These are phyloP conservation scores for Zingel zingel DNA, from an alignment of 2,113 vertebrate genomes.

Conservation along the genomic window DNA sequence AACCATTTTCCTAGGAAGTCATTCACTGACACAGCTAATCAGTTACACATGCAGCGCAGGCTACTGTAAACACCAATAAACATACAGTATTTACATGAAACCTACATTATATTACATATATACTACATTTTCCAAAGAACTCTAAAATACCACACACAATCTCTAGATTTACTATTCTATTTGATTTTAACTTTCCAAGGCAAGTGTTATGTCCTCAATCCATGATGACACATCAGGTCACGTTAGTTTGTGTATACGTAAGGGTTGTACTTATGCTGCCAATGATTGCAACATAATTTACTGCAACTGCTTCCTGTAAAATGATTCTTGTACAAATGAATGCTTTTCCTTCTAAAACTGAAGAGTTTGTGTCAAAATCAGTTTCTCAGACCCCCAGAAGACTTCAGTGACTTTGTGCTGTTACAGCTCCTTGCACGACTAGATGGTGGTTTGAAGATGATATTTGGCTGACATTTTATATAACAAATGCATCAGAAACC, in stretches of 20 bases:
- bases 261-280: background rate
- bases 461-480: background rate
- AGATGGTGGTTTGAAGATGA: background rate
- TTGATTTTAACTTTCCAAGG: background rate
- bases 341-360: background rate
- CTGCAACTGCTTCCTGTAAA: conserved; percentile 25
- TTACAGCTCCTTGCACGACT: background rate
- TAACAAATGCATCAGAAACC: background rate
- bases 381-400: background rate
- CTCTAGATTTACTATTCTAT: background rate
- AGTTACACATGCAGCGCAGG: background rate
- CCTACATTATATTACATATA: background rate
- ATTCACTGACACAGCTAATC: background rate
- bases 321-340: background rate
- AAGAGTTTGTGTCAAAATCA: background rate
- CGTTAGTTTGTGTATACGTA: background rate
- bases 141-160: background rate
- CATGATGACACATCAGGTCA: background rate
- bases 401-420: background rate
- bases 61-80: background rate
- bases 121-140: background rate
- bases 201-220: background rate
- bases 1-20: background rate
- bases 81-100: background rate
- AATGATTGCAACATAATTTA: background rate